phyloP scores from a whole-genome alignment of 2,113 vertebrate genomes.

The Dermatemys mawii region DNA sequence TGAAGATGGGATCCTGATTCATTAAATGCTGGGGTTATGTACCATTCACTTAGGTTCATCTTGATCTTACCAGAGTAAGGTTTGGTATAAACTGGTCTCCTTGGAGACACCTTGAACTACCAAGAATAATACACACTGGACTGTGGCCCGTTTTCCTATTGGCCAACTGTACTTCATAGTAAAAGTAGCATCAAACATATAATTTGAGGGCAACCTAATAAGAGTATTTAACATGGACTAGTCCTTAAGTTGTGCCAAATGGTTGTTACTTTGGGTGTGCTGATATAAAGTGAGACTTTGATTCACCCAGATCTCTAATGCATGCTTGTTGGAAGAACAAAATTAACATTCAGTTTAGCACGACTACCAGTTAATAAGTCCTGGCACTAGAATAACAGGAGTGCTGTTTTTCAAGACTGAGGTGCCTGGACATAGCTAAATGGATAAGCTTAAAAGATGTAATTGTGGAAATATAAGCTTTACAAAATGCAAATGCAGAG shows the following conservation, averaged over 20 bases:
- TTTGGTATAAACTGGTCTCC: neutral
- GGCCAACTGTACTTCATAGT: neutral
- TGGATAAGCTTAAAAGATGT: neutral
- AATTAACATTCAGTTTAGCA: neutral
- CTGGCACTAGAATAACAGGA: neutral
- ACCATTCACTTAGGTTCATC: neutral
- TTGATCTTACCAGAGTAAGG: neutral
- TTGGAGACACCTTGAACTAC: neutral
- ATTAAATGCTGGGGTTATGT: slow-evolving; percentile 1
- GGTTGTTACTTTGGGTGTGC: neutral
- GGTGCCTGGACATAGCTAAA: neutral
- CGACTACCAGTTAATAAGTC: neutral
- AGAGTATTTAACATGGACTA: neutral
- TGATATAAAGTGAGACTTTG: neutral
- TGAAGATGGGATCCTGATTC: neutral
- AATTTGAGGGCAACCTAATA: neutral
- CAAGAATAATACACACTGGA: neutral
- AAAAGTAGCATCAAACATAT: neutral
- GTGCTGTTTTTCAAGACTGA: neutral
- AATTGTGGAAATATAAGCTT: neutral
- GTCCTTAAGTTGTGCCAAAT: rapidly evolving
- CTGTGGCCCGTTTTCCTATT: neutral
- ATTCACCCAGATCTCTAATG: neutral
- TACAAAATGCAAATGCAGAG: neutral
- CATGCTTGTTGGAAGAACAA: neutral